Base-by-base conservation (phyloP, 2,888 invertebrate genomes). In the Phorcus lineatus region DNA sequence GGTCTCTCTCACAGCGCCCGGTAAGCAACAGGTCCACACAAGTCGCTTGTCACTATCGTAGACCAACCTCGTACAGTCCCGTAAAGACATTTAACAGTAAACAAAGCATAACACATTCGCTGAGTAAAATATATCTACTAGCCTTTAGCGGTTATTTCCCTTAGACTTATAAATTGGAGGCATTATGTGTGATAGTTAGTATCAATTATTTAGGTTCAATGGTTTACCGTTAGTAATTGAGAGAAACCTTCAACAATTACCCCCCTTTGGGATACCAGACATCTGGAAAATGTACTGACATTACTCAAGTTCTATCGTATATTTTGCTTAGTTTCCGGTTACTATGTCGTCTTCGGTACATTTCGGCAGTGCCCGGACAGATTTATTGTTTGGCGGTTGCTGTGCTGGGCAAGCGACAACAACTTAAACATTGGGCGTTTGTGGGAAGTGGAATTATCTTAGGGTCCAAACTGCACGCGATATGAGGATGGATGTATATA, bases 81-180 rank as follows among this genome's bases (percentile, higher is more conserved):
- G 62, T 62, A 62, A 62, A 62, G 28, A 24, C 62, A 62, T 62
- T 62, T 62, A 62, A 24, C 62, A 28, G 62, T 62, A 62, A 62
- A 62, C 62, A 62, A 62, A 62, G 62, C 62, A 62, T 62, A 62
- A 62, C 62, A 62, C 62, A 62, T 62, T 62, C 62, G 62, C 62
- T 17, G 24, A n/a, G 62, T 62, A 62, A 62, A 62, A 28, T 62
- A 28, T 62, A 62, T 16, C 11, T 16, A 62, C 2, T 62, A 28
- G 16, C 62, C 62, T 28, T 47, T n/a, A 24, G 9, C 62, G n/a
- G 62, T 62, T 62, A 62, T 28, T 28, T 62, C 62, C 62, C 62
- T 24, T 62, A 7, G 17, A 24, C 62, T 13, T 62, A 16, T 11
- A 62, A 4, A 62, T 62, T 62, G 16, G 28, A 7, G 24, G 11